phyloP scores from a whole-genome alignment of 2,113 vertebrate genomes.

The Peromyscus polionotus region DNA sequence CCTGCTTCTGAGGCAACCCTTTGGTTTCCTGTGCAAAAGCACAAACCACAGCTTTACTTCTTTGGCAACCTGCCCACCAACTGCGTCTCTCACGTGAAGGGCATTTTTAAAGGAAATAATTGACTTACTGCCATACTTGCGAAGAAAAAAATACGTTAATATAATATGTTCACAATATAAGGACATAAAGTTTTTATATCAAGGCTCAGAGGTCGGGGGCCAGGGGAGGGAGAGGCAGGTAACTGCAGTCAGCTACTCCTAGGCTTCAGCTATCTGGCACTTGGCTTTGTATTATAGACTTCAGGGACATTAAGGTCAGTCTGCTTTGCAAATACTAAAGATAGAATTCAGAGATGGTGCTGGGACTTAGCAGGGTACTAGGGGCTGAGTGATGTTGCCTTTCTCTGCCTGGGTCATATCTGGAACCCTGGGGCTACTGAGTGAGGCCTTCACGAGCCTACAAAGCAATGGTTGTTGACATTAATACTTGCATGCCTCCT shows the following conservation, averaged over 20 bases:
- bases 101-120: slow-evolving; percentile 6
- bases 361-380: not conserved
- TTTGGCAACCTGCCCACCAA: not conserved
- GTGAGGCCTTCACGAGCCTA: not conserved
- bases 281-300: not conserved
- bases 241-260: not conserved
- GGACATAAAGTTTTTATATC: not conserved
- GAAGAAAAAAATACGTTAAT: not conserved
- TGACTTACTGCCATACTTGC: not conserved
- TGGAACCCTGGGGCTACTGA: not conserved
- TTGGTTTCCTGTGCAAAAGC: not conserved
- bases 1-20: not conserved
- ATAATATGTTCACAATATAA: not conserved
- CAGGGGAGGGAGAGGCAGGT: no score
- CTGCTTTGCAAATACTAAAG: not conserved
- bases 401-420: not conserved
- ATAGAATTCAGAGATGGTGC: not conserved
- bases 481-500: not conserved
- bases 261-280: not conserved
- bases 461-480: not conserved
- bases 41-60: not conserved
- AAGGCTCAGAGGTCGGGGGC: not conserved
- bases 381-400: not conserved
- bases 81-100: not conserved
- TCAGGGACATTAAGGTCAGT: not conserved